phyloP scores from a whole-genome alignment of 2,888 invertebrate species.

The Oscheius sp. region DNA sequence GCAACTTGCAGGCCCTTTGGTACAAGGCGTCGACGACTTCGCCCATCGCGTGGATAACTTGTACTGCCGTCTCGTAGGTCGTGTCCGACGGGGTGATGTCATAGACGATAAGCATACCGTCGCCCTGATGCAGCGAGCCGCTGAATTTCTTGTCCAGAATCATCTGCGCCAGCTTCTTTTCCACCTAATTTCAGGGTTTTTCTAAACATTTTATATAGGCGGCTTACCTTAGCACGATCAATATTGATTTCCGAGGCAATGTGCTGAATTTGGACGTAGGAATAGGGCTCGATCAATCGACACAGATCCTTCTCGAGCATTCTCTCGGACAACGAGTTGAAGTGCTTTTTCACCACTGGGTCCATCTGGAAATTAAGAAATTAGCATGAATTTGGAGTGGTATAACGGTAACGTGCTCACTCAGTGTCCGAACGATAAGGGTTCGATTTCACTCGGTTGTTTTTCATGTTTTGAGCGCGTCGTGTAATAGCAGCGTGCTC shows the following conservation, averaged over 20 bases:
- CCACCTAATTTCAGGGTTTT: constrained; percentile 80
- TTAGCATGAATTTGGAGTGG: no score
- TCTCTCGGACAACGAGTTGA: constrained; percentile 94
- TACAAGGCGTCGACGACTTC: constrained; percentile 95
- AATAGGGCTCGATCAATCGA: constrained; percentile 98
- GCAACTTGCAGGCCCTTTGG: constrained; percentile 96
- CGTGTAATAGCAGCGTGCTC: no score
- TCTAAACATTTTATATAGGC: background rate
- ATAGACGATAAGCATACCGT: constrained; percentile 96
- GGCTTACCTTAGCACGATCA: constrained; percentile 73
- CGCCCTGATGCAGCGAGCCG: constrained; percentile 89
- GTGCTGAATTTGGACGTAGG: constrained; percentile 83
- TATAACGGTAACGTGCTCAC: no score
- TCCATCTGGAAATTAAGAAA: constrained; percentile 81
- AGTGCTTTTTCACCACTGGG: constrained; percentile 94
- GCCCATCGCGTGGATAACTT: constrained; percentile 97
- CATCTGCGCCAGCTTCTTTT: constrained; percentile 99
- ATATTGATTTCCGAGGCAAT: constrained; percentile 69
- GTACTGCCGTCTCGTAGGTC: constrained; percentile 95
- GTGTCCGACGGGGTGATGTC: constrained; percentile 93
- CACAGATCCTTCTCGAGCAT: constrained; percentile 92
- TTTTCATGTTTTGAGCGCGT: no score
- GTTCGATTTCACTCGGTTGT: no score
- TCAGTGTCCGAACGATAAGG: no score
- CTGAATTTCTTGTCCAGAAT: constrained; percentile 95